A percentile compares a stretch with the other conserved stretches of the same genome.
These are phyloP conservation scores for Drosophila melanosoma DNA, from an alignment of 2,888 invertebrate genomes.

Conservation along the genomic window DNA sequence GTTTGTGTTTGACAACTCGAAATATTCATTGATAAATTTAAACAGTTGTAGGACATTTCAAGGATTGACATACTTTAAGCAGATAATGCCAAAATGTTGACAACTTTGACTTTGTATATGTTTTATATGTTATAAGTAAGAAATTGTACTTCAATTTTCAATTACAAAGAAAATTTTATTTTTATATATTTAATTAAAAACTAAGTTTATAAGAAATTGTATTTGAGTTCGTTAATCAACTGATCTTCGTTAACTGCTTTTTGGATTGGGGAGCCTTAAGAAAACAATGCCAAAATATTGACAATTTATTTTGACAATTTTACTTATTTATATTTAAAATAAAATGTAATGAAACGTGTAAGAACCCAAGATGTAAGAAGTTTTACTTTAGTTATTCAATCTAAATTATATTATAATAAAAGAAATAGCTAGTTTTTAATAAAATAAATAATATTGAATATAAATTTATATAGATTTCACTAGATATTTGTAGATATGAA, in stretches of 20 bases:
- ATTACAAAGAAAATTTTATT: too few species aligned
- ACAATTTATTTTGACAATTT: neutral
- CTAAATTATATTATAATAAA: neutral
- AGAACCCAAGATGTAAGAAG: neutral
- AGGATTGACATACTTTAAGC: neutral
- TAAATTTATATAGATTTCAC: neutral
- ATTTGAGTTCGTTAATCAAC: too few species aligned
- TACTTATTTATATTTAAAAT: neutral
- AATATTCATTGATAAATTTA: neutral
- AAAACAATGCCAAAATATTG: neutral
- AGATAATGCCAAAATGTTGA: neutral
- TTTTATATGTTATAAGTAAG: neutral
- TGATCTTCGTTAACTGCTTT: neutral
- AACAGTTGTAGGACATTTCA: neutral
- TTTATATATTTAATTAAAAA: too few species aligned
- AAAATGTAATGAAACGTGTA: neutral
- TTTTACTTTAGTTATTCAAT: neutral
- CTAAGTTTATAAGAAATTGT: too few species aligned
- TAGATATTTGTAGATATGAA: neutral
- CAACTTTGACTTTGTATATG: constrained; percentile 10
- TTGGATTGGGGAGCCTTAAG: accelerated
- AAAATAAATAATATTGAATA: neutral
- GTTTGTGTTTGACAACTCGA: constrained; percentile 1
- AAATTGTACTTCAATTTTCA: neutral
- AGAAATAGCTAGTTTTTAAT: neutral